Conservation (phyloP, 2,113 vertebrate genomes). For the Rhea pennata region DNA sequence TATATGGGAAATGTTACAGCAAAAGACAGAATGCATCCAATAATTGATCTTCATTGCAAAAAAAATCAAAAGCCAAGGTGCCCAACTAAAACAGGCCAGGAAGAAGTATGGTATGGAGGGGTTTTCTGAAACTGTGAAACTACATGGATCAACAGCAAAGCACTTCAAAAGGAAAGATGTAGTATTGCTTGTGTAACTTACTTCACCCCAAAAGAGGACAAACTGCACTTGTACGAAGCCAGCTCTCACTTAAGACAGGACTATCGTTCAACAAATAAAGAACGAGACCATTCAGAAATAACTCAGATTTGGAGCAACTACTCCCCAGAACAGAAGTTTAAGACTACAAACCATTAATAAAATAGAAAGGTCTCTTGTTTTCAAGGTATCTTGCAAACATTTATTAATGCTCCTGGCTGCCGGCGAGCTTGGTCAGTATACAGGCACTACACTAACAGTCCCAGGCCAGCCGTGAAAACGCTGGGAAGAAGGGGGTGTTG, state of each 20-base stretch:
- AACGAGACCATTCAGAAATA: not conserved
- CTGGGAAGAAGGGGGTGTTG: not conserved
- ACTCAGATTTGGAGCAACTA: not conserved
- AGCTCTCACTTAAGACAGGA: not conserved
- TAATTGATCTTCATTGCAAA: not conserved
- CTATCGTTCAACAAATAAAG: not conserved
- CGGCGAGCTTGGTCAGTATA: not conserved
- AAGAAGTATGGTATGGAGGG: not conserved
- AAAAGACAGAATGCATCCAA: not conserved
- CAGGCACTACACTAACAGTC: not conserved
- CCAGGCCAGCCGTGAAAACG: too few species aligned
- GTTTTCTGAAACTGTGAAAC: not conserved
- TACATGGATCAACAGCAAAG: not conserved
- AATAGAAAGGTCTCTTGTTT: not conserved
- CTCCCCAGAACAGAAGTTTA: not conserved
- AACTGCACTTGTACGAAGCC: not conserved
- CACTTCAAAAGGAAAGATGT: not conserved
- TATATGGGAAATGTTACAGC: not conserved
- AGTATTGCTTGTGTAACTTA: not conserved
- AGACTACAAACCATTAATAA: not conserved
- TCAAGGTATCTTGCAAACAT: not conserved
- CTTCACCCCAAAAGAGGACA: not conserved
- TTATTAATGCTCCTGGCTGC: not conserved
- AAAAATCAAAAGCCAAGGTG: slow-evolving; percentile 10
- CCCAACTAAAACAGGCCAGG: not conserved